Base-by-base conservation (phyloP, 2,888 invertebrate genomes). In the Microchrysa polita region DNA sequence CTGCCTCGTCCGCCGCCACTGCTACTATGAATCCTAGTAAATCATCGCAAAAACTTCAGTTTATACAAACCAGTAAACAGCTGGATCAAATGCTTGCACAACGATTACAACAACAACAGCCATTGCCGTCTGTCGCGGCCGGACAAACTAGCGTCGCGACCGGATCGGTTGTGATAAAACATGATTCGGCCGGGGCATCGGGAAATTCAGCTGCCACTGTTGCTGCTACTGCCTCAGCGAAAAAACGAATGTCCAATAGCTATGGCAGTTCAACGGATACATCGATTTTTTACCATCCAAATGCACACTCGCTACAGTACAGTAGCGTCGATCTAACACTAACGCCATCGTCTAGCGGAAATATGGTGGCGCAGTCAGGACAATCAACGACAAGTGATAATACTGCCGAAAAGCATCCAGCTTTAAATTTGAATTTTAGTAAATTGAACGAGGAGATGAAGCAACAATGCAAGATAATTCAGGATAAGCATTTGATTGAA, bases 391-490 rank as follows among this genome's bases (percentile, higher is more conserved):
- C 60, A 75, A 73, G 74, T 53, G 59, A 73, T 16, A n/a, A n/a
- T n/a, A n/a, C n/a, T n/a, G 27, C 27, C 27, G 27, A 34, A 5
- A 76, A 83, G 74, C 85, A 86, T 78, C 81, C 86, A 16, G 61
- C 61, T 1, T 40, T 61, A n/a, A 40, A 14, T 27, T n/a, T 67
- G 9, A n/a, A 52, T 23, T 53, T 67, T 16, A 67, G 53, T 74
- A 86, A 85, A 78, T 77, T 86, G 57, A 85, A 86, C 60, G 85
- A 85, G 12, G 86, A 86, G 80, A 79, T 86, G 77, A 84, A 86
- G 76, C 83, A 85, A 77, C 86, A 86, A 12, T 86, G 86, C 18
- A 86, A 86, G 77, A 84, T 85, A 73, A 86, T 86, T 72, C 86
- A 86, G 79, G 86, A 86, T 77, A 85, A 85, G 73, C 85, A 86